Evolutionary conservation across 2,113 vertebrate genomes (phyloP).

Genomic region (Galeopterus variegatus): DNA sequence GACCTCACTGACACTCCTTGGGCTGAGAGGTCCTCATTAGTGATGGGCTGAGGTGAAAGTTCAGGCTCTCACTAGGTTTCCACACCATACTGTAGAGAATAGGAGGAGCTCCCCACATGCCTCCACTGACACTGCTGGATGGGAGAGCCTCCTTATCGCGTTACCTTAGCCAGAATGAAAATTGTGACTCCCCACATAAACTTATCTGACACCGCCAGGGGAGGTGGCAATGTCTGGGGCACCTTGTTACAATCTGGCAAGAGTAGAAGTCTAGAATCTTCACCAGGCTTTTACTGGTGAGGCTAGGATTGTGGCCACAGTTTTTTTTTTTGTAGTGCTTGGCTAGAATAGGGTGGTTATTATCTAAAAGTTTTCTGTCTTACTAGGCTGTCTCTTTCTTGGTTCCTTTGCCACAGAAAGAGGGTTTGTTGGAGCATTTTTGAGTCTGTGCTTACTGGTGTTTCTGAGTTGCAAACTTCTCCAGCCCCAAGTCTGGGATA

Average conservation of each 20-base stretch:
- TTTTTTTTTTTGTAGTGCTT: not conserved
- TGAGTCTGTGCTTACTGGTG: not conserved
- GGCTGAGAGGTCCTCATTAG: not conserved
- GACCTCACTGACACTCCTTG: not conserved
- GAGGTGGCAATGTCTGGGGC: fast-evolving
- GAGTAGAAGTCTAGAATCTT: not conserved
- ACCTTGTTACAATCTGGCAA: not conserved
- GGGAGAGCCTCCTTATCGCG: too few species aligned
- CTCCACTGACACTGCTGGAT: not conserved
- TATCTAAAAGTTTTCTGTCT: not conserved
- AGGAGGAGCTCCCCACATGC: too few species aligned
- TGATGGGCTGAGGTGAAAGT: not conserved
- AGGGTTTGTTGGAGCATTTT: not conserved
- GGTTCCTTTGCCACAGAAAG: not conserved
- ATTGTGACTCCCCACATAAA: not conserved
- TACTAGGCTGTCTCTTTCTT: not conserved
- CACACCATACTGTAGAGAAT: not conserved
- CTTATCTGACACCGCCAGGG: not conserved
- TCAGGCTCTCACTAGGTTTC: not conserved
- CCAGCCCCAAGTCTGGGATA: not conserved
- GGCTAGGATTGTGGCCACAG: fast-evolving
- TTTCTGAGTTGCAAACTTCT: not conserved
- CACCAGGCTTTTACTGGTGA: not conserved
- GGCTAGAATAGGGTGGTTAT: not conserved
- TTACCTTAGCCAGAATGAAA: not conserved